phyloP scores from a whole-genome alignment of 2,888 invertebrate genomes.

The Cheilosia impressa region DNA sequence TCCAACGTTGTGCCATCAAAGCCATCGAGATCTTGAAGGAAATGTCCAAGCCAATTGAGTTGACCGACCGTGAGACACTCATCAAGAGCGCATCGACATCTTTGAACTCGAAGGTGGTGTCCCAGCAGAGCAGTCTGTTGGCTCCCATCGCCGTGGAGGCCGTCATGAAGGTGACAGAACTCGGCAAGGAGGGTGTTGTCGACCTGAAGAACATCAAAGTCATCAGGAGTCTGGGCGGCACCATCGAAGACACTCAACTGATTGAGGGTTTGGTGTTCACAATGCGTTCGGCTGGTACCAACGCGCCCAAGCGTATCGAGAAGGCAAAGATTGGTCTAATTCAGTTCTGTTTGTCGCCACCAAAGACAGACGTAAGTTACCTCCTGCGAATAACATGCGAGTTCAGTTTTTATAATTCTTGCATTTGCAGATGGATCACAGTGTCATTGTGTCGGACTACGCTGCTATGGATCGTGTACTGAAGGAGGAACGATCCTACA shows the following conservation, averaged over 20 bases:
- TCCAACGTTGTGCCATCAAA: slow-evolving; percentile 88
- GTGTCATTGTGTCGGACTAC: slow-evolving; percentile 98
- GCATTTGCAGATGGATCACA: slow-evolving; percentile 94
- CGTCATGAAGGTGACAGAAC: slow-evolving; percentile 88
- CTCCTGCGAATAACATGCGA: neutral
- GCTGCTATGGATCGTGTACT: slow-evolving; percentile 99
- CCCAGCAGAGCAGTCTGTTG: slow-evolving; percentile 97
- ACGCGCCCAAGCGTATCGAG: slow-evolving; percentile 96
- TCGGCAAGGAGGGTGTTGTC: slow-evolving; percentile 89
- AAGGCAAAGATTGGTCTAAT: slow-evolving; percentile 99
- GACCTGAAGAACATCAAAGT: slow-evolving; percentile 98
- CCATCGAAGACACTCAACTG: slow-evolving; percentile 98
- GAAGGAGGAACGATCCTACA: slow-evolving; percentile 98
- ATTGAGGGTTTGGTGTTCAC: slow-evolving; percentile 98
- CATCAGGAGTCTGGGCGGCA: slow-evolving; percentile 98
- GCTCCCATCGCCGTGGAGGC: slow-evolving; percentile 99
- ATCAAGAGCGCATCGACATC: slow-evolving; percentile 98
- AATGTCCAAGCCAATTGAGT: slow-evolving; percentile 94
- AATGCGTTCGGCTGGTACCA: slow-evolving; percentile 93
- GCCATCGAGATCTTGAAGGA: slow-evolving; percentile 88
- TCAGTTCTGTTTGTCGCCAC: slow-evolving; percentile 99
- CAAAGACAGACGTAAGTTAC: slow-evolving; percentile 96
- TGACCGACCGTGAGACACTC: slow-evolving; percentile 93
- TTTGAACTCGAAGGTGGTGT: slow-evolving; percentile 99
- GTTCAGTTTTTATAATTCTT: neutral